Percentiles rank a stretch among this genome's conserved stretches.
Evolutionary conservation across 2,113 vertebrate genomes (phyloP).

Genomic region (Zosterops borbonicus): DNA sequence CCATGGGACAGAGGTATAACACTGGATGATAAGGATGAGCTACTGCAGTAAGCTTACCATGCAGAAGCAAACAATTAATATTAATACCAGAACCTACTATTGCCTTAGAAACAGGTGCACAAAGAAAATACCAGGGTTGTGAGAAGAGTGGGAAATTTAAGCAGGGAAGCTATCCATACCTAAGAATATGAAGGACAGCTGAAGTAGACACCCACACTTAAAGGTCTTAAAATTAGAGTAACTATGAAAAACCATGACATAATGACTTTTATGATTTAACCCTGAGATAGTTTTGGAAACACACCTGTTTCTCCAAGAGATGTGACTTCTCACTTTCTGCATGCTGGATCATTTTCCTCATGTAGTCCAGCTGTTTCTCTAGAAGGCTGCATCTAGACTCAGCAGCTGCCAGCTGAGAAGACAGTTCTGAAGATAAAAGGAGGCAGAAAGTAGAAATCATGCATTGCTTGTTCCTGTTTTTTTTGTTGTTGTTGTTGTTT

Average conservation of each 20-base stretch:
- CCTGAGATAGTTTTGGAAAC: not conserved
- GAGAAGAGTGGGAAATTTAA: not conserved
- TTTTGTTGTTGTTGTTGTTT: not conserved
- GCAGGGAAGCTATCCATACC: not conserved
- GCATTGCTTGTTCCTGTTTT: not conserved
- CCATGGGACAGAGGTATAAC: not conserved
- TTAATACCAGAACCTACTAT: not conserved
- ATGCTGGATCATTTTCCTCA: constrained; percentile 85
- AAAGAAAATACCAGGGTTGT: not conserved
- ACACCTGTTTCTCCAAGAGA: constrained; percentile 86
- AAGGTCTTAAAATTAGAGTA: not conserved
- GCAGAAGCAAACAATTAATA: not conserved
- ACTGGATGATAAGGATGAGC: not conserved
- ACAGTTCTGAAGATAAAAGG: constrained; percentile 75
- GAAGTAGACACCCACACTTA: not conserved
- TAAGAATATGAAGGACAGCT: not conserved
- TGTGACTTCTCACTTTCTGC: constrained; percentile 81
- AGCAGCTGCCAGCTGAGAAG: constrained; percentile 83
- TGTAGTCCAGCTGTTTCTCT: constrained; percentile 90
- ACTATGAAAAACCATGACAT: not conserved
- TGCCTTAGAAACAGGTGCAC: not conserved
- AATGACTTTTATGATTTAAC: not conserved
- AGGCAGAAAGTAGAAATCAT: not conserved
- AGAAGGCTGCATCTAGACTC: constrained; percentile 87
- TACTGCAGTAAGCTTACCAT: not conserved